These are phyloP conservation scores for Formica exsecta DNA, from an alignment of 1,140 invertebrate genomes.

Conservation along the genomic window DNA sequence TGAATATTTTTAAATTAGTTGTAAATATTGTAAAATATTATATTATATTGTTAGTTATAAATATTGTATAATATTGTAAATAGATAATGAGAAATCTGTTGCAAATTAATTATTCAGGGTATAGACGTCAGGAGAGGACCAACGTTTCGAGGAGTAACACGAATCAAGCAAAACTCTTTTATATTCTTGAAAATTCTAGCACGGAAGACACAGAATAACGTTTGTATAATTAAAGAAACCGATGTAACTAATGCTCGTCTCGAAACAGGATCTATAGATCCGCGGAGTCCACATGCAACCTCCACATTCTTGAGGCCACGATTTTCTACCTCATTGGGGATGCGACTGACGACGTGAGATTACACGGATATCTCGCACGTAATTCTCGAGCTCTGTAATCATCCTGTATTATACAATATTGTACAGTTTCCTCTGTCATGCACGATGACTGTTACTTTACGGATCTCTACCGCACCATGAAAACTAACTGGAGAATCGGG, in stretches of 20 bases:
- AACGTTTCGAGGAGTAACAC: neutral
- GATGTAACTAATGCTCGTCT: slow-evolving; percentile 59
- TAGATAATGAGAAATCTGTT: slow-evolving; percentile 29
- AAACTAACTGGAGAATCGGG: neutral
- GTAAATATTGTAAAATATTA: slow-evolving; percentile 29
- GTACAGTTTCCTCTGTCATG: slow-evolving; percentile 5
- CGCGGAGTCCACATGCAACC: slow-evolving; percentile 29
- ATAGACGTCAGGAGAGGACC: neutral
- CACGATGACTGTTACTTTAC: neutral
- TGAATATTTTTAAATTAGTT: neutral
- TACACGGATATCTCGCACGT: neutral
- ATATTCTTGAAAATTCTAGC: slow-evolving; percentile 43
- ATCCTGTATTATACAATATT: slow-evolving; percentile 30
- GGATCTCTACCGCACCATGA: neutral
- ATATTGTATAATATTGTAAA: slow-evolving; percentile 31
- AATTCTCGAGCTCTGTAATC: slow-evolving; percentile 8
- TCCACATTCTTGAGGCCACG: neutral
- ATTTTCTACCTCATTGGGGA: slow-evolving; percentile 1
- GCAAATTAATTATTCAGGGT: slow-evolving; percentile 27
- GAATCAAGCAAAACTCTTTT: slow-evolving; percentile 20
- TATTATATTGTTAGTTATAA: too few relatives aligned
- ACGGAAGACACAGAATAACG: neutral
- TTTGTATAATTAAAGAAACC: slow-evolving; percentile 70
- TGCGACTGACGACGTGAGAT: neutral
- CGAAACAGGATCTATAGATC: slow-evolving; percentile 70